Evolutionary conservation across 2,888 invertebrate genomes (phyloP), one percentile per base, ranked within the genome.

Genomic region (Nematopogon swammerdamellus): DNA sequence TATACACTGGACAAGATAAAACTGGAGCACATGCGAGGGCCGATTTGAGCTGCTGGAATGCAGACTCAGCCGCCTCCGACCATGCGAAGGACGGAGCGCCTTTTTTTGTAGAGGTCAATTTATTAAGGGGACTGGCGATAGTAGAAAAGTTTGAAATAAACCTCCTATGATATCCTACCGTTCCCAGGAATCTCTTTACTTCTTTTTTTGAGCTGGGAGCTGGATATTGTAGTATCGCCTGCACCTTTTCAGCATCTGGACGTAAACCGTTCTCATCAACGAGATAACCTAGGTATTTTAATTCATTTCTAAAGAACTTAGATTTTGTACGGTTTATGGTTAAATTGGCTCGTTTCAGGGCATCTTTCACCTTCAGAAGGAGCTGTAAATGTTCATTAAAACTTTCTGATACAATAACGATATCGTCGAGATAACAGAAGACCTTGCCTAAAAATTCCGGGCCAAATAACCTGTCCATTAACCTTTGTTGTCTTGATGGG

Each of bases 401-500:
- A 14, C 44, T 50, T 2, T 25, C 18, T 2, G 50, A 45, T 1
- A 55, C 46, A 2, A n/a, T n/a, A n/a, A n/a, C n/a, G n/a, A n/a
- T n/a, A n/a, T n/a, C n/a, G n/a, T n/a, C n/a, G n/a, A n/a, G n/a
- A n/a, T n/a, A n/a, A n/a, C n/a, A n/a, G n/a, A n/a, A n/a, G n/a
- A n/a, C n/a, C n/a, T n/a, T n/a, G 56, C 42, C 2, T 59, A 49
- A 58, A 50, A 55, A 55, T 17, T 55, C 55, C 18, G 51, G 53
- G 2, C 52, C 53, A 19, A 50, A 50, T 11, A 54, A 51, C 2
- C n/a, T 29, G 50, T 59, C 59, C 0, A 57, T 56, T 5, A 61
- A 36, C 2, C 59, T 18, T 44, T 59, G 59, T 44, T 59, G 61
- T 1, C 59, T 57, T 1, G 59, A 58, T 0, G 58, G 58, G 1